Conservation (phyloP, 2,888 invertebrate species). For the Hermaeophaga mercurialis region DNA sequence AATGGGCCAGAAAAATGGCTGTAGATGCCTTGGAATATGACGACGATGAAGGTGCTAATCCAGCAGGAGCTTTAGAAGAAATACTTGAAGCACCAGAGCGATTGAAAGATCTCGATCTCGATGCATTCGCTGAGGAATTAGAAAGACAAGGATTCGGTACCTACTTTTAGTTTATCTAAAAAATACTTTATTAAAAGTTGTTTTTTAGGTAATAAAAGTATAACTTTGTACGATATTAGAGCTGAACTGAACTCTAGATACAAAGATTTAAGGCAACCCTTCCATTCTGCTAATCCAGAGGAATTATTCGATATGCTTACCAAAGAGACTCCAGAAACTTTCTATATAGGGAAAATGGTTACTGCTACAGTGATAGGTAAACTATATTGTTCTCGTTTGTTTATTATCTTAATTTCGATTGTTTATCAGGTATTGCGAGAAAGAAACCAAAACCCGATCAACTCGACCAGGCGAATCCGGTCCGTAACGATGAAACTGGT, state of each 20-base stretch:
- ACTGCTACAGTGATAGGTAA: conserved; percentile 69
- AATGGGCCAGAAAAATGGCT: conserved; percentile 99
- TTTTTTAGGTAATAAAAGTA: conserved; percentile 74
- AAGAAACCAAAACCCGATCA: conserved; percentile 66
- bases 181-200: too few relatives aligned
- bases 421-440: conserved; percentile 33
- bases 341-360: conserved; percentile 88
- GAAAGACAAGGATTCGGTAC: conserved; percentile 81
- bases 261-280: conserved; percentile 84
- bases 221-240: conserved; percentile 95
- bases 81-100: conserved; percentile 94
- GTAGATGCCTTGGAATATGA: conserved; percentile 98
- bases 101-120: conserved; percentile 93
- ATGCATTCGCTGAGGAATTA: conserved; percentile 97
- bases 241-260: conserved; percentile 93
- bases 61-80: conserved; percentile 96
- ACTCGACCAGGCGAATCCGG: conserved; percentile 94
- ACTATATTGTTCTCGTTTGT: too few relatives aligned
- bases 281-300: conserved; percentile 79
- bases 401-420: not conserved
- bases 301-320: conserved; percentile 94
- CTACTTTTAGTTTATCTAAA: not conserved
- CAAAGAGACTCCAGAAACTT: conserved; percentile 93
- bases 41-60: conserved; percentile 95
- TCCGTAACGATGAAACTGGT: conserved; percentile 91